Evolutionary conservation across 2,888 invertebrate species (phyloP).

Genomic region (Nemotelus pantherinus): DNA sequence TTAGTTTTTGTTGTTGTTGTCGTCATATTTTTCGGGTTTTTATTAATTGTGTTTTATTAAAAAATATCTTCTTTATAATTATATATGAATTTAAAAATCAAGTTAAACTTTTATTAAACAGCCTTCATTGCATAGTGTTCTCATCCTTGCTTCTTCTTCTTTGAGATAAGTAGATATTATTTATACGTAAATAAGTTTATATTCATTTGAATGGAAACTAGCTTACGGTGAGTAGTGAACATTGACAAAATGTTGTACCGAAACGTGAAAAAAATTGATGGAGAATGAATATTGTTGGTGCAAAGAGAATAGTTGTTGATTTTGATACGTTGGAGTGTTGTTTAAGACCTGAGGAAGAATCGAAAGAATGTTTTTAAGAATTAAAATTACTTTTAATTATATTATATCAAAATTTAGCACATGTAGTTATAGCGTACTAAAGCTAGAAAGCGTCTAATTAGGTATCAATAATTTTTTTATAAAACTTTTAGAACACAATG

Average conservation of each 20-base stretch:
- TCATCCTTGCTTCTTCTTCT: not conserved
- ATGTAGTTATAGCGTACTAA: too few relatives aligned
- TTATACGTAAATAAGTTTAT: slow-evolving; percentile 1
- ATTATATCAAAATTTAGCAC: too few relatives aligned
- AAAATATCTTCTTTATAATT: slow-evolving; percentile 17
- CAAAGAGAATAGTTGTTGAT: not conserved
- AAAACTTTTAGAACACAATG: too few relatives aligned
- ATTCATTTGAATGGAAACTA: slow-evolving; percentile 8
- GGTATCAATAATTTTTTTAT: too few relatives aligned
- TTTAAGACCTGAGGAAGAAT: slow-evolving; percentile 7
- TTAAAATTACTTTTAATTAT: too few relatives aligned
- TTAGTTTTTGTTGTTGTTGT: not conserved
- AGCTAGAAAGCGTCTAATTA: too few relatives aligned
- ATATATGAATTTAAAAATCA: slow-evolving; percentile 25
- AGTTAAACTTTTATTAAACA: slow-evolving; percentile 38
- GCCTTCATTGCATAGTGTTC: slow-evolving; percentile 43
- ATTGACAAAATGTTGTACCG: not conserved
- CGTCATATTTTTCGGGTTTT: slow-evolving; percentile 1
- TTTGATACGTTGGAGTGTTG: slow-evolving; percentile 3
- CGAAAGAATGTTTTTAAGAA: too few relatives aligned
- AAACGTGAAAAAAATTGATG: not conserved
- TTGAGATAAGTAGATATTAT: slow-evolving; percentile 16
- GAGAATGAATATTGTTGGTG: not conserved
- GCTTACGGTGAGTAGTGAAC: slow-evolving; percentile 9
- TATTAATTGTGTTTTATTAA: not conserved